Evolutionary conservation across 2,113 vertebrate species (phyloP).

Genomic region (Protobothrops flavoviridis): DNA sequence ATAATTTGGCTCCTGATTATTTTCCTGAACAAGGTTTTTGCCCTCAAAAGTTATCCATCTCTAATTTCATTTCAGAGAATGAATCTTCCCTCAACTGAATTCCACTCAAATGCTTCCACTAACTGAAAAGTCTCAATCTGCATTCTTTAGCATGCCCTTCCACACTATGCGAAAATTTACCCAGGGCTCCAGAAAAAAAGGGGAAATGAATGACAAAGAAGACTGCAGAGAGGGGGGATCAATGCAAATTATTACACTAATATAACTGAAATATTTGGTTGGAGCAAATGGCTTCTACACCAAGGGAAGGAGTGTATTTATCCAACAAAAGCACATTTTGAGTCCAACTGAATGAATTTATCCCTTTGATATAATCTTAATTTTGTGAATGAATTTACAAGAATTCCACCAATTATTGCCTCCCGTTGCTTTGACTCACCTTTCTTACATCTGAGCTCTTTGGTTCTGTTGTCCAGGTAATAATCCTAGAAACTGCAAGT

Average conservation of each 20-base stretch:
- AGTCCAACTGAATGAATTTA: not conserved
- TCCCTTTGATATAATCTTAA: not conserved
- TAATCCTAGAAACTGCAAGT: slow-evolving; percentile 96
- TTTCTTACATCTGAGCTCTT: slow-evolving; percentile 99
- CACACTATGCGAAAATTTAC: not conserved
- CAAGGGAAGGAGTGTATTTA: not conserved
- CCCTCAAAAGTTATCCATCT: not conserved
- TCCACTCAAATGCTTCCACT: not conserved
- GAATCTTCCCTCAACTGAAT: not conserved
- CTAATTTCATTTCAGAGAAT: not conserved
- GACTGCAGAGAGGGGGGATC: not conserved
- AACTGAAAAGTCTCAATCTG: not conserved
- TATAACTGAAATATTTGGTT: not conserved
- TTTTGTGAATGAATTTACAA: not conserved
- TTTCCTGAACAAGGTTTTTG: not conserved
- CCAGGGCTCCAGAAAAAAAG: not conserved
- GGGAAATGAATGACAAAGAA: not conserved
- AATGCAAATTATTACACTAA: not conserved
- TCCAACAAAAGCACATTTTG: not conserved
- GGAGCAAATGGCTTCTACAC: not conserved
- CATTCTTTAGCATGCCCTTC: not conserved
- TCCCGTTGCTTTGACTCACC: slow-evolving; percentile 69
- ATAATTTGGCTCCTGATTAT: not conserved
- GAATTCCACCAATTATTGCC: not conserved
- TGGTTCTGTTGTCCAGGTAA: slow-evolving; percentile 99